These are phyloP conservation scores for Epicampocera succincta DNA, from an alignment of 2,888 invertebrate genomes.

Conservation along the genomic window DNA sequence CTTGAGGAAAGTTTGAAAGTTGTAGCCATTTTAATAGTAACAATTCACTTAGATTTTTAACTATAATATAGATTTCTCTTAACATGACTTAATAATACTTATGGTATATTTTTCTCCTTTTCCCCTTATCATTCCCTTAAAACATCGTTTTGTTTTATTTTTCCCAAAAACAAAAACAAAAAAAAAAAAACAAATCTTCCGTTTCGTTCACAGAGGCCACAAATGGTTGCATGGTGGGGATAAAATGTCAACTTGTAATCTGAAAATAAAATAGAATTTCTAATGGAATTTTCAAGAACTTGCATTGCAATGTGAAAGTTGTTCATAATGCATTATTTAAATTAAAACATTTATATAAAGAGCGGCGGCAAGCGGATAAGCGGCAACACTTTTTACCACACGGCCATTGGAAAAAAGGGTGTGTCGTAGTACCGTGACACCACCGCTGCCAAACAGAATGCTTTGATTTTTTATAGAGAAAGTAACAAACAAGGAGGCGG, in stretches of 20 bases:
- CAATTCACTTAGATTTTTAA: constrained; percentile 45
- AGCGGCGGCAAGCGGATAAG: constrained; percentile 66
- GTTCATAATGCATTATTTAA: constrained; percentile 36
- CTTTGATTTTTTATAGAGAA: constrained; percentile 25
- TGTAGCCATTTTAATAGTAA: constrained; percentile 41
- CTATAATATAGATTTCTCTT: constrained; percentile 62
- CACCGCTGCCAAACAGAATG: constrained; percentile 62
- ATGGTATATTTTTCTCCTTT: constrained; percentile 75
- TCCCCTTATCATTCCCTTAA: constrained; percentile 59
- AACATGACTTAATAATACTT: constrained; percentile 77
- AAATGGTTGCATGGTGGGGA: constrained; percentile 84
- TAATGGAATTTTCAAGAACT: constrained; percentile 52
- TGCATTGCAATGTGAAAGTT: constrained; percentile 53
- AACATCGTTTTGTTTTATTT: constrained; percentile 71
- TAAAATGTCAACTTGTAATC: constrained; percentile 74
- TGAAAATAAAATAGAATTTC: constrained; percentile 63
- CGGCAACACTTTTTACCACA: constrained; percentile 73
- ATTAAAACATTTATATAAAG: constrained; percentile 32
- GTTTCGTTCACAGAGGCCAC: constrained; percentile 90
- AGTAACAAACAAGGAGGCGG: constrained; percentile 65
- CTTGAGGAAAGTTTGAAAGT: constrained; percentile 15
- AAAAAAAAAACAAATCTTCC: constrained; percentile 72
- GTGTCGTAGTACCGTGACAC: constrained; percentile 70
- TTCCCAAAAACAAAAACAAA: constrained; percentile 72
- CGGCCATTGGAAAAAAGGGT: constrained; percentile 72